A percentile compares a stretch with the other conserved stretches of the same genome.
Evolutionary conservation across 2,888 invertebrate genomes (phyloP).

Genomic region (Cephalotes varians): DNA sequence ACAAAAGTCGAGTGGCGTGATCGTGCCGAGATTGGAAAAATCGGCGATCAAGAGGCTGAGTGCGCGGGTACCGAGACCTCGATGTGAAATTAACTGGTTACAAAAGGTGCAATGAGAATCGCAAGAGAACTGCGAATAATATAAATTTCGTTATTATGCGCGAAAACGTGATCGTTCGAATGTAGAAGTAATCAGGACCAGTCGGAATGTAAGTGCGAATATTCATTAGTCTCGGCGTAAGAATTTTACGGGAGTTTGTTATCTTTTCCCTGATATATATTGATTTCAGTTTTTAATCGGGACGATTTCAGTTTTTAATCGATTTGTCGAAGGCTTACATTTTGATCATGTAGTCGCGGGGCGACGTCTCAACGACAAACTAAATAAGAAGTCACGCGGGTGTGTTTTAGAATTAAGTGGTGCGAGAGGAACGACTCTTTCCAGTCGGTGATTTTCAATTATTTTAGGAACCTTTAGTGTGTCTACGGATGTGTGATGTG

Average conservation of each 20-base stretch:
- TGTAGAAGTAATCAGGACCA: background rate
- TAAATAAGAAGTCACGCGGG: background rate
- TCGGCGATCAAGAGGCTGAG: background rate
- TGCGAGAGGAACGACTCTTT: slow-evolving; percentile 1
- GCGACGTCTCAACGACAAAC: slow-evolving; percentile 15
- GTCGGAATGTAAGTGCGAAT: background rate
- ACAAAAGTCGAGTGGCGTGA: background rate
- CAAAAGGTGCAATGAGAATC: background rate
- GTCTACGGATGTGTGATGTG: slow-evolving; percentile 24
- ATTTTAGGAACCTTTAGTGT: slow-evolving; percentile 21
- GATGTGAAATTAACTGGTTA: background rate
- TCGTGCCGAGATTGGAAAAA: background rate
- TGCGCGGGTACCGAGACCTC: background rate
- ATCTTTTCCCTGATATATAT: background rate
- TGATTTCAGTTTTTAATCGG: background rate
- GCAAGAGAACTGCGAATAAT: background rate
- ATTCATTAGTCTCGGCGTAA: background rate
- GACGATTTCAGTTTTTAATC: background rate
- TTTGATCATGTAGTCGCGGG: slow-evolving; percentile 37
- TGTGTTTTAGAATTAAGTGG: slow-evolving; percentile 37
- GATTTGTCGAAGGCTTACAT: slow-evolving; percentile 13
- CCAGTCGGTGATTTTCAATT: slow-evolving; percentile 6
- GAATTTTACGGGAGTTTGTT: background rate
- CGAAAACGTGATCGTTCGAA: background rate
- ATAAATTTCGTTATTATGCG: background rate